A percentile compares a stretch with the other conserved stretches of the same genome.
phyloP scores from a whole-genome alignment of 2,888 invertebrate species.

The Masnerella sp. region DNA sequence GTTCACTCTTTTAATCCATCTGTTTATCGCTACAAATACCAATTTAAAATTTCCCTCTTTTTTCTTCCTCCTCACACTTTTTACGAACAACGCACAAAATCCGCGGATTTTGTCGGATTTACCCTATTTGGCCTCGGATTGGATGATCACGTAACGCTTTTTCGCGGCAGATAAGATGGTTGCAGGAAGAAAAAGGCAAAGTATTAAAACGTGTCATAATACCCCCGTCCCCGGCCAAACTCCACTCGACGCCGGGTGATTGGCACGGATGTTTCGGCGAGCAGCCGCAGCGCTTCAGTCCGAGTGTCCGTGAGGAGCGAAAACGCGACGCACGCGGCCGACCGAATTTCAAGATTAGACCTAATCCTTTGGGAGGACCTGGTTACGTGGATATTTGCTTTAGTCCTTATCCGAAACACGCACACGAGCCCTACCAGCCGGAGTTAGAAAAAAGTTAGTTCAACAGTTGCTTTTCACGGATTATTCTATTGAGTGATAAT shows the following conservation, averaged over 20 bases:
- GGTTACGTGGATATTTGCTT: conserved; percentile 79
- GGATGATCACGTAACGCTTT: conserved; percentile 10
- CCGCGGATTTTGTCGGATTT: neutral
- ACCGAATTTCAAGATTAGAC: conserved; percentile 68
- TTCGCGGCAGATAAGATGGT: conserved; percentile 12
- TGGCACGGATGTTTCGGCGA: conserved; percentile 79
- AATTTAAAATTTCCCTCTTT: no score
- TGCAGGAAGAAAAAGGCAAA: conserved; percentile 1
- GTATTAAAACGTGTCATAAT: conserved; percentile 48
- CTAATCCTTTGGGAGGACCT: conserved; percentile 77
- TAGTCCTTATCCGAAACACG: conserved; percentile 75
- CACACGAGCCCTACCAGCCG: conserved; percentile 16
- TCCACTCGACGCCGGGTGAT: conserved; percentile 79
- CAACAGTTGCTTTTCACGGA: neutral
- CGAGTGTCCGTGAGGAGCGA: conserved; percentile 62
- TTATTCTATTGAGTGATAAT: neutral
- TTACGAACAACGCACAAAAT: no score
- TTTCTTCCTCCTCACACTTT: no score
- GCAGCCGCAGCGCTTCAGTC: conserved; percentile 69
- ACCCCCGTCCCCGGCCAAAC: conserved; percentile 73
- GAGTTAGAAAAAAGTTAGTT: conserved; percentile 4
- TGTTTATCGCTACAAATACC: no score
- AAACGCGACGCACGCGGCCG: conserved; percentile 53
- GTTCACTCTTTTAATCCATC: no score
- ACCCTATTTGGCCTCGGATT: conserved; percentile 6